These are phyloP conservation scores for Drosophila imparisetae DNA, from an alignment of 2,888 invertebrate genomes.

Conservation along the genomic window DNA sequence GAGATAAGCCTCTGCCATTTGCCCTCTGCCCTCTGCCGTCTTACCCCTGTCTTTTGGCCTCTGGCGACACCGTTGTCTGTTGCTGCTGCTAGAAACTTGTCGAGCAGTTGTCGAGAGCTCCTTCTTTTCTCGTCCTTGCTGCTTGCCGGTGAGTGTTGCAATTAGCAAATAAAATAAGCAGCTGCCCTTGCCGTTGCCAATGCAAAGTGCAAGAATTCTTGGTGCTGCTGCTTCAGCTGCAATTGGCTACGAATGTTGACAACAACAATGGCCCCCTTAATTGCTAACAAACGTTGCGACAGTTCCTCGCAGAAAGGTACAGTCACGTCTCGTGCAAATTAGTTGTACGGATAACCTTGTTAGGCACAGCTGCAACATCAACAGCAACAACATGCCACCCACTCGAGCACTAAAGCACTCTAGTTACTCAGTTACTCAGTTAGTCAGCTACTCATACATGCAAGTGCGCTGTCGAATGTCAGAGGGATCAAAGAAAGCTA, in stretches of 20 bases:
- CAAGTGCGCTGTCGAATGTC: slow-evolving; percentile 25
- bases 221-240: slow-evolving; percentile 18
- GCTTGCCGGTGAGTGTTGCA: slow-evolving; percentile 72
- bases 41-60: slow-evolving; percentile 10
- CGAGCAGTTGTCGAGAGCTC: slow-evolving; percentile 71
- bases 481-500: slow-evolving; percentile 7
- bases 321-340: slow-evolving; percentile 76
- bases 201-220: slow-evolving; percentile 51
- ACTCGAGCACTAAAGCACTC: slow-evolving; percentile 23
- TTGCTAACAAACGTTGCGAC: slow-evolving; percentile 71
- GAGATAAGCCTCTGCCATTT: slow-evolving; percentile 9
- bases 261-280: slow-evolving; percentile 71
- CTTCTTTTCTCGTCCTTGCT: slow-evolving; percentile 45
- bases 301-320: slow-evolving; percentile 56
- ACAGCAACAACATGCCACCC: slow-evolving; percentile 21
- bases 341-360: slow-evolving; percentile 76
- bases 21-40: not conserved
- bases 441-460: slow-evolving; percentile 35
- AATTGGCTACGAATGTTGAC: slow-evolving; percentile 41
- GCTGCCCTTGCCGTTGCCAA: slow-evolving; percentile 46
- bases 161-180: slow-evolving; percentile 79
- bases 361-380: slow-evolving; percentile 39
- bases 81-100: slow-evolving; percentile 59
- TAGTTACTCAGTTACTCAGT: slow-evolving; percentile 20
- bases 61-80: slow-evolving; percentile 33